Evolutionary conservation across 1,140 invertebrate genomes (phyloP).

Genomic region (Drosophila tristis): DNA sequence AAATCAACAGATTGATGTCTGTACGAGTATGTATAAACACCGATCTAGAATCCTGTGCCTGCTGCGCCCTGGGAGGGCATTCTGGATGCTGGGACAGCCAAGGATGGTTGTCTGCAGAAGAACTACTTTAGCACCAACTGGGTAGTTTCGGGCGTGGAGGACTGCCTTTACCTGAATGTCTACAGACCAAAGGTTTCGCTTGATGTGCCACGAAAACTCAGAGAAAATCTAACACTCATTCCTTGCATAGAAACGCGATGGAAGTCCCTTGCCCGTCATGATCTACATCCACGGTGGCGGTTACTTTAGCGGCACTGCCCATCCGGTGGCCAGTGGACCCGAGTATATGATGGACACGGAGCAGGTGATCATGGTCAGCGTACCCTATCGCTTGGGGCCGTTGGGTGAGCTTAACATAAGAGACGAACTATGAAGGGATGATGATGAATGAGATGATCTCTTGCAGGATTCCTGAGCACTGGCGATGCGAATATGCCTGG

Average conservation of each 20-base stretch:
- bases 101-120: conserved; percentile 61
- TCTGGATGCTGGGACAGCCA: conserved; percentile 45
- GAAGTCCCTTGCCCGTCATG: conserved; percentile 85
- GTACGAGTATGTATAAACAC: too few relatives aligned
- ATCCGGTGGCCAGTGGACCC: conserved; percentile 69
- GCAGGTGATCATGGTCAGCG: conserved; percentile 85
- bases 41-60: conserved; percentile 60
- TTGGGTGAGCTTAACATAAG: conserved; percentile 59
- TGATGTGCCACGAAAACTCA: not conserved
- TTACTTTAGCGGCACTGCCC: conserved; percentile 83
- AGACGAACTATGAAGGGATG: too few relatives aligned
- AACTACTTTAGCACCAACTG: conserved; percentile 32
- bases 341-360: conserved; percentile 84
- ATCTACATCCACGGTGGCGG: conserved; percentile 87
- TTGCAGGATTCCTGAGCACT: conserved; percentile 64
- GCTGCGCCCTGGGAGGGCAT: conserved; percentile 46
- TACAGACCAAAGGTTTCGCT: conserved; percentile 84
- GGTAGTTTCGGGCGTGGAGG: conserved; percentile 83
- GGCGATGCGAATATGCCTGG: conserved; percentile 83
- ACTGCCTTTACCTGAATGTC: conserved; percentile 87
- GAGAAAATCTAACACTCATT: not conserved
- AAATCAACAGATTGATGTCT: not conserved
- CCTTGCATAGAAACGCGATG: not conserved
- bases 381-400: conserved; percentile 86
- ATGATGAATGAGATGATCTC: too few relatives aligned